A percentile compares a stretch with the other conserved stretches of the same genome.
phyloP scores from a whole-genome alignment of 2,113 vertebrate genomes.

The Ctenodactylus gundi region DNA sequence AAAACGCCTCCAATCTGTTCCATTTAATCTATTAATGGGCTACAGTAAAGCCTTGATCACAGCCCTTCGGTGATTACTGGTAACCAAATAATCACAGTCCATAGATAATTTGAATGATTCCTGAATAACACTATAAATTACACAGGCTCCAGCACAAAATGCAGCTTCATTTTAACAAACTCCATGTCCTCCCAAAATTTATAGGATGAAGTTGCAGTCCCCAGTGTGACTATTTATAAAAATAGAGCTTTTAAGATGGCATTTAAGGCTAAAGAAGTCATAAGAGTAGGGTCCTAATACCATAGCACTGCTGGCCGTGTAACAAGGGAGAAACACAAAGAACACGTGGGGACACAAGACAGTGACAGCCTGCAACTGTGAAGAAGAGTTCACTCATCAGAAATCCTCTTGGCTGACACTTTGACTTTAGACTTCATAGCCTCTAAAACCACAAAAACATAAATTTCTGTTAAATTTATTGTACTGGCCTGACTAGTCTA shows the following conservation, averaged over 20 bases:
- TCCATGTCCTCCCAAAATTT: background rate
- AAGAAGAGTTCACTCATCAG: background rate
- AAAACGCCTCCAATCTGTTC: slow-evolving; percentile 70
- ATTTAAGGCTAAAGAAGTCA: background rate
- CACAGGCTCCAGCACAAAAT: background rate
- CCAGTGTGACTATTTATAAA: background rate
- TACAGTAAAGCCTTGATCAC: slow-evolving; percentile 71
- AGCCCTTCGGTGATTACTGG: slow-evolving; percentile 59
- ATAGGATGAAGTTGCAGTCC: background rate
- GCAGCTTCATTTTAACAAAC: background rate
- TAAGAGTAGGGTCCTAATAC: background rate
- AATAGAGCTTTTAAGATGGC: background rate
- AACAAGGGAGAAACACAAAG: background rate
- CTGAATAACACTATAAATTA: background rate
- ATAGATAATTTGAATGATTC: background rate
- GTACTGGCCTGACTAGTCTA: background rate
- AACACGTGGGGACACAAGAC: background rate
- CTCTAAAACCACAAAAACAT: background rate
- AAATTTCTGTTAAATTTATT: background rate
- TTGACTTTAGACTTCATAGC: background rate
- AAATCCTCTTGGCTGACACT: background rate
- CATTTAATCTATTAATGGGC: slow-evolving; percentile 70
- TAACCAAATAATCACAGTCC: slow-evolving; percentile 72
- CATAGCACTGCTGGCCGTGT: background rate
- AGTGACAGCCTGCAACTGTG: background rate